Base-by-base conservation (phyloP, 2,113 vertebrate species). In the Gymnogyps californianus region DNA sequence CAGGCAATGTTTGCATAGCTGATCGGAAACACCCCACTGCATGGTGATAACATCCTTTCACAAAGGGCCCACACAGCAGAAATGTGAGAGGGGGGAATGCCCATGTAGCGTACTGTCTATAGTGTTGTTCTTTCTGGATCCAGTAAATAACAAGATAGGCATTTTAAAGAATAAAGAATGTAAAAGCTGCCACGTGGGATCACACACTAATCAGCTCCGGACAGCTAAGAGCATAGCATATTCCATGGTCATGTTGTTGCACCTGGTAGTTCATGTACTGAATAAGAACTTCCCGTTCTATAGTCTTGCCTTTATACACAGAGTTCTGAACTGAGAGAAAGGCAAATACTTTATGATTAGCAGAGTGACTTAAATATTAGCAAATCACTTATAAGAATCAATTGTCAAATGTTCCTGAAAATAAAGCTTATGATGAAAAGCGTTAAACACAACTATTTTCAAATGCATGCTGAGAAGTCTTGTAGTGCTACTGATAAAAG, bases 391-490 rank as follows among this genome's bases (percentile, higher is more conserved):
- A 54, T 19, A 36, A 77, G 55, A 94, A 83, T 54, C 77, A 94
- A 12, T 29, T 46, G 31, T 64, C 65, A 90, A 52, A 38, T 62
- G 11, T 51, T 85, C 92, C 76, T 74, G 69, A 89, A 89, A 96
- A 93, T 58, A 52, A 92, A 91, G n/a, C 52, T 74, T 77, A 62
- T 85, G 61, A 38, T 61, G 47, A 87, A 70, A 82, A 94, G 36
- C 81, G 46, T 90, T 94, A 94, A 97, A 90, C 47, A 54, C 40
- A 34, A 65, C 80, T 91, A 44, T 91, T 95, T 94, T 69, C 72
- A 93, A 91, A 66, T 13, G n/a, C 69, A 57, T 58, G 54, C 80
- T 75, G 71, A 86, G 61, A 75, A 64, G 16, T 67, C 67, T 78
- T 47, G n/a, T 66, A 81, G 32, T 75, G 54, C 51, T 83, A 22